phyloP scores from a whole-genome alignment of 2,888 invertebrate genomes.

The Maniola hyperantus region DNA sequence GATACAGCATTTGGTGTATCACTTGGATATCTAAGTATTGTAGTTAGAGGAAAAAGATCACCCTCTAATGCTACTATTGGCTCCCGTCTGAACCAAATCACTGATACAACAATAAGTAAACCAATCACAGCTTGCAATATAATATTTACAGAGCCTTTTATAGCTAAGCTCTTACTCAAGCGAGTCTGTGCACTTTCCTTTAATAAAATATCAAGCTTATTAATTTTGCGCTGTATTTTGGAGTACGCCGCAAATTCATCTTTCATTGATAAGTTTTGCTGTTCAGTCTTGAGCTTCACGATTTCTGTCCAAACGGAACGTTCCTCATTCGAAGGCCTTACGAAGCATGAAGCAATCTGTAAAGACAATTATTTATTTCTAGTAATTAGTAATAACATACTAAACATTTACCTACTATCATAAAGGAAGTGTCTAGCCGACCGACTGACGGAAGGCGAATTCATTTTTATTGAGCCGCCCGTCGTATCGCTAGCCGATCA shows the following conservation, averaged over 20 bases:
- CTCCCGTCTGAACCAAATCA: slow-evolving; percentile 70
- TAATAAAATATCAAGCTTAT: slow-evolving; percentile 73
- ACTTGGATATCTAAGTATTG: slow-evolving; percentile 70
- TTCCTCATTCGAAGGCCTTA: slow-evolving; percentile 71
- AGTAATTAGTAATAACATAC: no score
- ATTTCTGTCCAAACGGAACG: slow-evolving; percentile 65
- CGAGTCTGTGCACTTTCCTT: slow-evolving; percentile 67
- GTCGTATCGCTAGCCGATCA: no score
- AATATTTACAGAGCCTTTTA: slow-evolving; percentile 66
- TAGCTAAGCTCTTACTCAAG: slow-evolving; percentile 63
- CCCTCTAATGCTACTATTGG: slow-evolving; percentile 70
- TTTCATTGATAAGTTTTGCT: slow-evolving; percentile 78
- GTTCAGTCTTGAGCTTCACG: slow-evolving; percentile 68
- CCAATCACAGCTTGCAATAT: slow-evolving; percentile 61
- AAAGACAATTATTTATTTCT: slow-evolving; percentile 43
- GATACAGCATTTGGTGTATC: slow-evolving; percentile 71
- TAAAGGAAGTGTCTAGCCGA: no score
- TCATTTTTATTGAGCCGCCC: no score
- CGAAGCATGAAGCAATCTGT: slow-evolving; percentile 78
- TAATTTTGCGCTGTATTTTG: slow-evolving; percentile 82
- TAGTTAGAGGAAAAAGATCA: slow-evolving; percentile 68
- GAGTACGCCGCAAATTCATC: slow-evolving; percentile 84
- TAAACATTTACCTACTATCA: background rate
- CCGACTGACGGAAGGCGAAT: no score
- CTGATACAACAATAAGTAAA: slow-evolving; percentile 60